Percentiles rank a stretch among this genome's conserved stretches.
phyloP scores from a whole-genome alignment of 2,797 vertebrate species.

The Emys orbicularis region DNA sequence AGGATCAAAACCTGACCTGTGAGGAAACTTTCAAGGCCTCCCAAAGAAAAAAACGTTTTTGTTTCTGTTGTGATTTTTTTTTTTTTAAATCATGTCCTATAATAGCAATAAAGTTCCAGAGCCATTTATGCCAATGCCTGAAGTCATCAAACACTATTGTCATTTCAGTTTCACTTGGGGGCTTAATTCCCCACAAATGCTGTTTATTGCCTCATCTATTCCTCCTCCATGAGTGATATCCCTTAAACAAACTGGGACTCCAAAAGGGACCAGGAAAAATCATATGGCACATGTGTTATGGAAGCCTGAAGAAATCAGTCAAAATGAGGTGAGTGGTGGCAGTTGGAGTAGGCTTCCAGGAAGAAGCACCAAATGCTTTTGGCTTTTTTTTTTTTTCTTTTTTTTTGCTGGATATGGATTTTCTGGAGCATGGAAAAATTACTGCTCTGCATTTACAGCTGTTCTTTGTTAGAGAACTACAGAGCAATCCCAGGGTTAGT shows the following conservation, averaged over 20 bases:
- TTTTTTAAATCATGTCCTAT: background rate
- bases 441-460: constrained; percentile 33
- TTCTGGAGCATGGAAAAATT: constrained; percentile 11
- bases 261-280: background rate
- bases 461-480: constrained; percentile 24
- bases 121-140: background rate
- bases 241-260: background rate
- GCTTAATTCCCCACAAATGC: background rate
- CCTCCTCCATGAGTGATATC: background rate
- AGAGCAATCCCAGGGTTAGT: constrained; percentile 6
- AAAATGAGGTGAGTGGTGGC: background rate
- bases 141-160: background rate
- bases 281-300: background rate
- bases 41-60: background rate
- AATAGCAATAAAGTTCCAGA: background rate
- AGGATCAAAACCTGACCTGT: background rate
- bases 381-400: background rate
- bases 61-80: background rate
- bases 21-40: background rate
- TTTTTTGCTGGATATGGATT: background rate
- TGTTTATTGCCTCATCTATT: background rate
- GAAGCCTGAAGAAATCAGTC: background rate
- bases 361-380: background rate
- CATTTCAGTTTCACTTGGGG: background rate
- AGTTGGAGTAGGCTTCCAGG: background rate